A percentile compares a stretch with the other conserved stretches of the same genome.
phyloP scores from a whole-genome alignment of 2,113 vertebrate species.

The Corythaixoides concolor region DNA sequence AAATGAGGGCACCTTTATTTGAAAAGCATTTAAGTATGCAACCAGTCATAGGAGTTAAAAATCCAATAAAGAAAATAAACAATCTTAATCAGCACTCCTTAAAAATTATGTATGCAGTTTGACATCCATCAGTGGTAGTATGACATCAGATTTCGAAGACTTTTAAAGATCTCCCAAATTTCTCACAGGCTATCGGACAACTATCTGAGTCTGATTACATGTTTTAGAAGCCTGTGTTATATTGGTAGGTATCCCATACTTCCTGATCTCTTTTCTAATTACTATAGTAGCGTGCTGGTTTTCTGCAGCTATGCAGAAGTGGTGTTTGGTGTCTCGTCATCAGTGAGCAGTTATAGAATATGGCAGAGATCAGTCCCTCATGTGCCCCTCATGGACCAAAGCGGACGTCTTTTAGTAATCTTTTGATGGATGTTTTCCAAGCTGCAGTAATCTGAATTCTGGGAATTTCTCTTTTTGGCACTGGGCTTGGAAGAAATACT shows the following conservation, averaged over 20 bases:
- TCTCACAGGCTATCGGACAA: neutral
- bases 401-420: neutral
- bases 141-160: neutral
- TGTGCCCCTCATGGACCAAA: neutral
- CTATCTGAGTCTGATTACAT: neutral
- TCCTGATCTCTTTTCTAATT: neutral
- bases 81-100: neutral
- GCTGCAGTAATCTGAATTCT: neutral
- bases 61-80: neutral
- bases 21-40: neutral
- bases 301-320: neutral
- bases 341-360: neutral
- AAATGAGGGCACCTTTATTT: neutral
- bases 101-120: neutral
- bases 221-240: neutral
- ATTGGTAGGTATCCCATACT: neutral
- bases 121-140: neutral
- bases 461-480: neutral
- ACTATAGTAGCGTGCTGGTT: neutral
- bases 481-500: neutral
- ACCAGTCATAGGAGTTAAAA: neutral
- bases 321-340: neutral
- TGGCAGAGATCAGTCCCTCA: rapidly evolving
- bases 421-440: neutral
- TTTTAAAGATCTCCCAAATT: neutral